A percentile compares a stretch with the other conserved stretches of the same genome.
Evolutionary conservation across 2,113 vertebrate species (phyloP).

Genomic region (Taurulus bubalis): DNA sequence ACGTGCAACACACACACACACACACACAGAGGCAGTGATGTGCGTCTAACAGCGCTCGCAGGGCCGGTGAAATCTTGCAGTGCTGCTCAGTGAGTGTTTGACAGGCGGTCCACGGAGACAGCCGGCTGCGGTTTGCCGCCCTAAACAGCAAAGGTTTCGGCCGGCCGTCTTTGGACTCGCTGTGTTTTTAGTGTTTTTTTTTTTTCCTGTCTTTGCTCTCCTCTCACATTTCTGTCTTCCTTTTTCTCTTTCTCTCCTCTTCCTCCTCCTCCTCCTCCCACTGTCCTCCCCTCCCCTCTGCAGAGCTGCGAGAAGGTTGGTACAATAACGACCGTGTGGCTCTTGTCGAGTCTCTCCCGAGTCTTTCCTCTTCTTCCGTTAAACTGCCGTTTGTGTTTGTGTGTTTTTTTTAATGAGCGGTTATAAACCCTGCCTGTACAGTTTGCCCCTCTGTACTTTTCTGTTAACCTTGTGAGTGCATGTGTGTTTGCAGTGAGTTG

Average conservation of each 20-base stretch:
- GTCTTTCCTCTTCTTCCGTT: slow-evolving; percentile 83
- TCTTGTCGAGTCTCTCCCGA: slow-evolving; percentile 80
- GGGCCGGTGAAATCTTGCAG: slow-evolving; percentile 51
- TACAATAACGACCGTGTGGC: slow-evolving; percentile 77
- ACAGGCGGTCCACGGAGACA: slow-evolving; percentile 69
- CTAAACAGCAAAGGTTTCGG: slow-evolving; percentile 51
- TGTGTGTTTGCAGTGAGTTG: slow-evolving; percentile 55
- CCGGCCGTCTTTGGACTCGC: slow-evolving; percentile 31
- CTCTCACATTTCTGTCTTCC: slow-evolving; percentile 27
- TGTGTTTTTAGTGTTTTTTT: slow-evolving; percentile 21
- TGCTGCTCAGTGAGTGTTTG: slow-evolving; percentile 70
- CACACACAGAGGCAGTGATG: slow-evolving; percentile 57
- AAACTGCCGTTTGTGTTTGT: slow-evolving; percentile 62
- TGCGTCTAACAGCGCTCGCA: slow-evolving; percentile 70
- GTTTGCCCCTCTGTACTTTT: slow-evolving; percentile 39
- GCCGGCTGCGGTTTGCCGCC: slow-evolving; percentile 30
- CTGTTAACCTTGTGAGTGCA: slow-evolving; percentile 46
- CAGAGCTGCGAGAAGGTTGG: slow-evolving; percentile 95
- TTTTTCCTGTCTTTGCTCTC: slow-evolving; percentile 16
- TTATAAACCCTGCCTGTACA: slow-evolving; percentile 43
- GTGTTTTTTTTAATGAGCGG: slow-evolving; percentile 41
- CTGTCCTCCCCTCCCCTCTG: slow-evolving; percentile 89
- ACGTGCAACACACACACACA: background rate
- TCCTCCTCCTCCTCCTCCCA: slow-evolving; percentile 55
- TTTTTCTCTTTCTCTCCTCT: slow-evolving; percentile 38